Base-by-base conservation (phyloP, 2,113 vertebrate species). In the Microcebus tavaratra region DNA sequence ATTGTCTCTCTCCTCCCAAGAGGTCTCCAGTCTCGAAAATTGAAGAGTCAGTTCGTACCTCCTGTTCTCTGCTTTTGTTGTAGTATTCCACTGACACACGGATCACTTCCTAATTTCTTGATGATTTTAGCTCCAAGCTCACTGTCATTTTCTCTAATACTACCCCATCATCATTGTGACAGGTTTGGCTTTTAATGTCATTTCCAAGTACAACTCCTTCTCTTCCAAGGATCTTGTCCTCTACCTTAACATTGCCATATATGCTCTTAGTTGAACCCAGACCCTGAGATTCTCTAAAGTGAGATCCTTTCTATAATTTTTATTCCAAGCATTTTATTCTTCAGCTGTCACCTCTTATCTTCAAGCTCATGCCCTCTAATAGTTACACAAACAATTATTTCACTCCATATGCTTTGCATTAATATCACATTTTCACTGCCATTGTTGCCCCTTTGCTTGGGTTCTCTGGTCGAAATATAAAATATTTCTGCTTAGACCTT, bases 201-300 rank as follows among this genome's bases (percentile, higher is more conserved):
- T 55, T 84, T 92, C 20, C 9, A 91, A 29, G 8, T 73, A 45
- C 4, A 6, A 50, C 31, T 20, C 2, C 8, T 81, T 67, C 14
- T 73, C 45, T 82, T 72, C 20, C 42, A 29, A 70, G 20, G 13
- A 81, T 79, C 23, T 55, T 84, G 12, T 42, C 2, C 1, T 95
- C 23, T 72, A 27, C 27, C 10, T 65, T 87, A 23, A 25, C 57
- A 29, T 1, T 84, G 31, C 20, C 17, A 11, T 48, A n/a, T 59
- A 7, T 3, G 81, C n/a, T 50, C 29, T 80, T 81, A 17, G 2
- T 31, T 68, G 48, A 68, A 25, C 6, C 11, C 8, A 63, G 55
- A 42, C 39, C 34, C 45, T 79, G 11, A 29, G 31, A 29, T 87
- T 73, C 27, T 73, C 63, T 89, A 88, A 85, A 86, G 55, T 95